Percentiles rank a stretch among this genome's conserved stretches.
These are phyloP conservation scores for Gandaritis pyraliata DNA, from an alignment of 2,888 invertebrate genomes.

Conservation along the genomic window DNA sequence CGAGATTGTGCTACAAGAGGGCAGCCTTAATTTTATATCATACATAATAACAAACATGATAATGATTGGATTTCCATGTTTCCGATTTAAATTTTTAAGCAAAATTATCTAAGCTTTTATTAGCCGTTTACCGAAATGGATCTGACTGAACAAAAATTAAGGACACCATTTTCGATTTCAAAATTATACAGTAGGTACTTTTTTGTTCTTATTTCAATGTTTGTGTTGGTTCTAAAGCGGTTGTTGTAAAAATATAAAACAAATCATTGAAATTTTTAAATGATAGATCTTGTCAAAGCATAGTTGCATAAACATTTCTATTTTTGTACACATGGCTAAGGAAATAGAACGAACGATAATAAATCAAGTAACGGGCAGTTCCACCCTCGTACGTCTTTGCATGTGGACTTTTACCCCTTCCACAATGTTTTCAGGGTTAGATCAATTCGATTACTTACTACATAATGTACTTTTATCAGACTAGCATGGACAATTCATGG, in stretches of 20 bases:
- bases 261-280: too few relatives aligned
- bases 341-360: conserved; percentile 32
- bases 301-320: conserved; percentile 22
- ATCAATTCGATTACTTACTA: conserved; percentile 16
- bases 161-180: too few relatives aligned
- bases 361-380: conserved; percentile 34
- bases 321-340: conserved; percentile 29
- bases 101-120: too few relatives aligned
- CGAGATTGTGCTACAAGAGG: conserved; percentile 18
- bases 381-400: conserved; percentile 36
- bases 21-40: not conserved
- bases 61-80: too few relatives aligned
- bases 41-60: not conserved
- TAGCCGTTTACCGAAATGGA: too few relatives aligned
- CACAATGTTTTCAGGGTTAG: conserved; percentile 34
- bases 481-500: conserved; percentile 5
- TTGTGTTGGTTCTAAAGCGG: too few relatives aligned
- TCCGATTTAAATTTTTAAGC: too few relatives aligned
- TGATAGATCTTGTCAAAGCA: too few relatives aligned
- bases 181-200: too few relatives aligned
- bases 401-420: conserved; percentile 35
- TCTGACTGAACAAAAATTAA: too few relatives aligned
- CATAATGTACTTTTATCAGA: conserved; percentile 6
- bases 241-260: too few relatives aligned
- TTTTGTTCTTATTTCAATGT: too few relatives aligned